These are phyloP conservation scores for Drosophila putrida DNA, from an alignment of 2,888 invertebrate genomes.

Conservation along the genomic window DNA sequence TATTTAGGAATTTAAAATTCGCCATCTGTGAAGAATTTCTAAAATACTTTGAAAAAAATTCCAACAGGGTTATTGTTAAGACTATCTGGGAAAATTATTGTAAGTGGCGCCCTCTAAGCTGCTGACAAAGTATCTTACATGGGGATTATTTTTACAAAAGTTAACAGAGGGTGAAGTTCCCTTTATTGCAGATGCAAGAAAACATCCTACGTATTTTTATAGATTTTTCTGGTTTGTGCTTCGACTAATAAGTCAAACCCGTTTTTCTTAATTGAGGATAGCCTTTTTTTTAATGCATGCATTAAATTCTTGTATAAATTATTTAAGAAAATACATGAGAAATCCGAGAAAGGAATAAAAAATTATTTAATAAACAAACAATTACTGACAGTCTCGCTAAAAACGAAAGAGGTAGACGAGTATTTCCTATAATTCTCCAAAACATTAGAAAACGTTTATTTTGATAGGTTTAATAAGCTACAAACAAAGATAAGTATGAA, in stretches of 20 bases:
- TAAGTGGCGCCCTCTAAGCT: conserved; percentile 13
- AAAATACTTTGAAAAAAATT: no score
- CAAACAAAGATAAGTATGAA: not conserved
- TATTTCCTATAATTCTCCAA: not conserved
- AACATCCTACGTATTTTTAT: not conserved
- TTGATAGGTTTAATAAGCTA: no score
- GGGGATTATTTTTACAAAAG: not conserved
- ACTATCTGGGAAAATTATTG: not conserved
- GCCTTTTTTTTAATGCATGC: no score
- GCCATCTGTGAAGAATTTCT: not conserved
- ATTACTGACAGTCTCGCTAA: no score
- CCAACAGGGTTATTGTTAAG: not conserved
- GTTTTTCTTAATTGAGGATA: no score
- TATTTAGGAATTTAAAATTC: not conserved
- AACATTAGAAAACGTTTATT: not conserved
- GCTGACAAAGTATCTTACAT: conserved; percentile 6
- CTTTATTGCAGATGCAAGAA: not conserved
- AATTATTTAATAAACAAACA: no score
- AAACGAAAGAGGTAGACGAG: no score
- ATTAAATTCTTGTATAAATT: no score
- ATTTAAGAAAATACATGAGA: no score
- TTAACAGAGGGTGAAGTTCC: conserved; percentile 2
- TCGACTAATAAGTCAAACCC: not conserved
- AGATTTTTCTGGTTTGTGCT: not conserved
- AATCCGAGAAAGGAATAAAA: no score